Evolutionary conservation across 2,113 vertebrate genomes (phyloP).

Genomic region (Chaetops frenatus): DNA sequence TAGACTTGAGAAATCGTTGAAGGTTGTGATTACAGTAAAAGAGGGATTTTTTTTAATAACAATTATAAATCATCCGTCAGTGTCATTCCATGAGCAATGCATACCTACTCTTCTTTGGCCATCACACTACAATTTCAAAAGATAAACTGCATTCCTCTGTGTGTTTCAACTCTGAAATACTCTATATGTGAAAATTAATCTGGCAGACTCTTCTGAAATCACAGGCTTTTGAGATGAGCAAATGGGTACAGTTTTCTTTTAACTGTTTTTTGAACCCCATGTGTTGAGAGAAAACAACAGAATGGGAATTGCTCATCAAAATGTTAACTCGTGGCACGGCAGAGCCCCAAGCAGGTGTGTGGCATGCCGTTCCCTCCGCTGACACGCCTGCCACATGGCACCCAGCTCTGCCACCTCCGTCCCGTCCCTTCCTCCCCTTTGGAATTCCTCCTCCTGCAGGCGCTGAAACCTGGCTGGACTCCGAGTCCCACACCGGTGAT

Average conservation of each 20-base stretch:
- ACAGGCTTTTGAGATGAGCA: constrained; percentile 77
- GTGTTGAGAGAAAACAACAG: constrained; percentile 84
- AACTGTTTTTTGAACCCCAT: constrained; percentile 83
- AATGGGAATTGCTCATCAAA: constrained; percentile 83
- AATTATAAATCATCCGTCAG: constrained; percentile 38
- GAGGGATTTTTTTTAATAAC: background rate
- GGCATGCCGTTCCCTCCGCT: constrained; percentile 62
- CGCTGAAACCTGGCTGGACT: constrained; percentile 46
- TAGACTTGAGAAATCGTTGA: constrained; percentile 57
- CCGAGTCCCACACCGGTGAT: background rate
- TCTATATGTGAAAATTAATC: constrained; percentile 66
- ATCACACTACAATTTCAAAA: constrained; percentile 45
- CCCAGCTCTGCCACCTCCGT: constrained; percentile 68
- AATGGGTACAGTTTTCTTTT: constrained; percentile 79
- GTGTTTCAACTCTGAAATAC: constrained; percentile 60
- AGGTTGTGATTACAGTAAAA: constrained; percentile 53
- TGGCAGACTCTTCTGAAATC: constrained; percentile 70
- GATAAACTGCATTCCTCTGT: constrained; percentile 38
- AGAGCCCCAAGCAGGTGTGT: constrained; percentile 75
- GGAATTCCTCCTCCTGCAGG: constrained; percentile 55
- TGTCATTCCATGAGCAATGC: constrained; percentile 40
- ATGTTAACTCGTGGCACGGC: constrained; percentile 78
- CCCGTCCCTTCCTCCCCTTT: constrained; percentile 62
- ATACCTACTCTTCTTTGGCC: constrained; percentile 53
- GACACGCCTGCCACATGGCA: constrained; percentile 71